These are phyloP conservation scores for Thinocorus orbignyianus DNA, from an alignment of 2,113 vertebrate species.

Conservation along the genomic window DNA sequence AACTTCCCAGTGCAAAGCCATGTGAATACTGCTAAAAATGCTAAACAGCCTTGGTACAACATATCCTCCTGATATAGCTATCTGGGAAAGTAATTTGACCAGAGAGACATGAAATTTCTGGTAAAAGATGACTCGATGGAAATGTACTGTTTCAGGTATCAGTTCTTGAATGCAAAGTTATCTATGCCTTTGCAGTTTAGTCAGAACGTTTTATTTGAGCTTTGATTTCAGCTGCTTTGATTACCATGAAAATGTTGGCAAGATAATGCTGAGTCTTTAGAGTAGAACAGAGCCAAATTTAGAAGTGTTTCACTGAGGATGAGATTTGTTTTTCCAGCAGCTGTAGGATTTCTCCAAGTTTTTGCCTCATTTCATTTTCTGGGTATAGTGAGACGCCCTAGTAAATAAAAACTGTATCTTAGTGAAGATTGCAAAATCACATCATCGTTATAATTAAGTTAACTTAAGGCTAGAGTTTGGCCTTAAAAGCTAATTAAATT, in stretches of 20 bases:
- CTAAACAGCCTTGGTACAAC: background rate
- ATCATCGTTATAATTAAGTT: background rate
- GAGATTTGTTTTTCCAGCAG: background rate
- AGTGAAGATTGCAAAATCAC: background rate
- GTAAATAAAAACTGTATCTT: background rate
- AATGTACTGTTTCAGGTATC: background rate
- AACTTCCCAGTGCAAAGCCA: too few species aligned
- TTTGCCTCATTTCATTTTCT: background rate
- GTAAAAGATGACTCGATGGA: background rate
- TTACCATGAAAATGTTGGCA: background rate
- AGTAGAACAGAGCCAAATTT: background rate
- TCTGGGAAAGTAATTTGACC: background rate
- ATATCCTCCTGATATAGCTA: background rate
- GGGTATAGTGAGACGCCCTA: background rate
- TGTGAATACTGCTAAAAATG: background rate
- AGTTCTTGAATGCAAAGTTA: background rate
- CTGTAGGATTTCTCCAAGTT: background rate
- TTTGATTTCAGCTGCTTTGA: background rate
- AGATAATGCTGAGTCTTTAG: background rate
- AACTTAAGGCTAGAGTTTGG: background rate
- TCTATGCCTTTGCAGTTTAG: background rate
- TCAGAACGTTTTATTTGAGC: background rate
- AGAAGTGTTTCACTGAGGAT: background rate
- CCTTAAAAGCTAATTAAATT: background rate
- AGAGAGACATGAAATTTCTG: background rate